These are phyloP conservation scores for Tenualosa ilisha DNA, from an alignment of 2,797 vertebrate species.

Conservation along the genomic window DNA sequence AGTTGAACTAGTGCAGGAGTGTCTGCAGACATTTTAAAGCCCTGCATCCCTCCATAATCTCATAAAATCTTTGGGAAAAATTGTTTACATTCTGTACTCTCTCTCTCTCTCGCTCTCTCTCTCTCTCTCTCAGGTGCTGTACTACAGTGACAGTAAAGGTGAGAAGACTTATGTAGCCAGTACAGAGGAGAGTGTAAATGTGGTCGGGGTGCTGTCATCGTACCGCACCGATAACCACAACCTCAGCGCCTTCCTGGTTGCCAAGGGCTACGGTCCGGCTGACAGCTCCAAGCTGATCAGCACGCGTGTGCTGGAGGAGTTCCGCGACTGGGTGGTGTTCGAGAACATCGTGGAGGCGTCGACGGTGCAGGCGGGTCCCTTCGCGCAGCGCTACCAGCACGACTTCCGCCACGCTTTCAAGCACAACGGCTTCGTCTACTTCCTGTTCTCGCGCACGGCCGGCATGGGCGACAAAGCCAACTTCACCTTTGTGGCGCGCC, in stretches of 20 bases:
- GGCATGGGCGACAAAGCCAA: conserved; percentile 78
- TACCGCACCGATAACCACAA: conserved; percentile 38
- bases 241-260: conserved; percentile 85
- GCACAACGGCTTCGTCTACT: conserved; percentile 82
- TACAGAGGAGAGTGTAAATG: conserved; percentile 82
- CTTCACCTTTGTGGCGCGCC: conserved; percentile 84
- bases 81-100: no score
- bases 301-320: conserved; percentile 83
- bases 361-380: conserved; percentile 84
- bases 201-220: conserved; percentile 88
- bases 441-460: conserved; percentile 86
- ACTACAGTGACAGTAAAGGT: conserved; percentile 86
- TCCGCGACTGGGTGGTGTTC: conserved; percentile 79
- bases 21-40: no score
- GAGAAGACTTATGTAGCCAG: conserved; percentile 95
- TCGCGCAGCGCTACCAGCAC: conserved; percentile 78
- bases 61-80: no score
- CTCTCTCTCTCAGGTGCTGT: conserved; percentile 50
- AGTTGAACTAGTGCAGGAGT: no score
- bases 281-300: conserved; percentile 93
- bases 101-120: no score
- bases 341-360: conserved; percentile 90
- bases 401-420: conserved; percentile 89
- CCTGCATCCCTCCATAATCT: no score
- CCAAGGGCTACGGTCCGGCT: conserved; percentile 85